A percentile compares a stretch with the other conserved stretches of the same genome.
Conservation (phyloP, 2,113 vertebrate genomes). For the Daphoenositta chrysoptera region DNA sequence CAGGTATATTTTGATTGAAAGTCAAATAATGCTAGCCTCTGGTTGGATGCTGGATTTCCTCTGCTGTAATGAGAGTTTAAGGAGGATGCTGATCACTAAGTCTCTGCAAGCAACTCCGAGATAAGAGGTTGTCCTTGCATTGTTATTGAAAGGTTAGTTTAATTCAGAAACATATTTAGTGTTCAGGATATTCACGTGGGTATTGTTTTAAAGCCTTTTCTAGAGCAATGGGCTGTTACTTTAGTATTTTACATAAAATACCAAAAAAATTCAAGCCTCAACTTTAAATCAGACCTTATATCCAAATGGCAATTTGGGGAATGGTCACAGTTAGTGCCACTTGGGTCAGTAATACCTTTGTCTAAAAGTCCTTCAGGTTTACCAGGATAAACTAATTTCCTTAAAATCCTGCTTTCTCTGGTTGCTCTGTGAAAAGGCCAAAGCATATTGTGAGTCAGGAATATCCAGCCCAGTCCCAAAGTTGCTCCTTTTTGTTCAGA, state of each 20-base stretch:
- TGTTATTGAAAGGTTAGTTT: background rate
- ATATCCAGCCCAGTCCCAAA: background rate
- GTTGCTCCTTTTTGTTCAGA: background rate
- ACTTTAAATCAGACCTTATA: background rate
- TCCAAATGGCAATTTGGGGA: background rate
- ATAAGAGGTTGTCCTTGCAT: background rate
- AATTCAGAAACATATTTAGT: background rate
- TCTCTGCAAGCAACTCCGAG: background rate
- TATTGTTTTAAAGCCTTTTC: background rate
- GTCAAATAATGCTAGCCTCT: background rate
- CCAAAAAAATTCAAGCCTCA: background rate
- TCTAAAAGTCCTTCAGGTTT: background rate
- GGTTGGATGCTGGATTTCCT: background rate
- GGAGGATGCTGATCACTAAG: background rate
- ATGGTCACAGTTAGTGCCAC: background rate
- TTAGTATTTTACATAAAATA: background rate
- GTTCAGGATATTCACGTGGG: background rate
- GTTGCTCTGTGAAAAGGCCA: background rate
- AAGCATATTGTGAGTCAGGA: background rate
- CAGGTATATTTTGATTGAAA: background rate
- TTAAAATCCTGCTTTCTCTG: background rate
- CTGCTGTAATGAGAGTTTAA: background rate
- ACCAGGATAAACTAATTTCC: background rate
- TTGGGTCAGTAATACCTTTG: background rate
- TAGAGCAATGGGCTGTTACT: background rate